A percentile compares a stretch with the other conserved stretches of the same genome.
Evolutionary conservation across 53 echinoderm and acorn worm genomes (phyloP).

Genomic region (Arbacia lixula): DNA sequence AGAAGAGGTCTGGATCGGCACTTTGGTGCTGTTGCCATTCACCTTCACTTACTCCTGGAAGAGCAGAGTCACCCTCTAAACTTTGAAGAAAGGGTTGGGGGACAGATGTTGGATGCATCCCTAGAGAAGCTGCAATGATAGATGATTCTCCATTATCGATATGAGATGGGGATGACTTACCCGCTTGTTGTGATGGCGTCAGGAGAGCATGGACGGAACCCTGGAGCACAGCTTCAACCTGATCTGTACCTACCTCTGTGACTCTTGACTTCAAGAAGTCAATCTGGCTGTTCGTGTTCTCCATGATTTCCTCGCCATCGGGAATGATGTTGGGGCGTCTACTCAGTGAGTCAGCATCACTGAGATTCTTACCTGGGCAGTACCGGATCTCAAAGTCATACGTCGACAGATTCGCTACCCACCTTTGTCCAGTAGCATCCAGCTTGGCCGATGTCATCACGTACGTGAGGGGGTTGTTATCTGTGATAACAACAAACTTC

Average conservation of each 20-base stretch:
- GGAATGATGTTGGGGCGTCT: slow-evolving; percentile 50
- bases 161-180: too few species aligned
- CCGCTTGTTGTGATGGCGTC: not conserved
- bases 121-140: too few species aligned
- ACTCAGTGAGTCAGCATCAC: slow-evolving; percentile 63
- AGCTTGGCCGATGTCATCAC: slow-evolving; percentile 57
- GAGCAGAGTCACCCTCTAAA: too few species aligned
- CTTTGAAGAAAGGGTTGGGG: too few species aligned
- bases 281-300: slow-evolving; percentile 7
- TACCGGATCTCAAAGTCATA: slow-evolving; percentile 52
- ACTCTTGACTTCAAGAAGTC: slow-evolving; percentile 25
- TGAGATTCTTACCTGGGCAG: slow-evolving; percentile 45
- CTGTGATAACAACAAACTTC: slow-evolving; percentile 56
- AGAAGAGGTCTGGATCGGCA: not conserved
- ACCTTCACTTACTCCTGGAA: not conserved
- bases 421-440: slow-evolving; percentile 65
- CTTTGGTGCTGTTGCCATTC: slow-evolving; percentile 37
- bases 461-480: slow-evolving; percentile 66
- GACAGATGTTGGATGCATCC: too few species aligned
- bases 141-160: too few species aligned
- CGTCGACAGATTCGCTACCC: slow-evolving; percentile 59
- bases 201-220: not conserved
- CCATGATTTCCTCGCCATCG: not conserved
- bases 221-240: slow-evolving; percentile 10
- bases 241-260: not conserved